Percentiles rank a stretch among this genome's conserved stretches.
phyloP scores from a whole-genome alignment of 1,140 invertebrate species.

The Hyles euphorbiae region DNA sequence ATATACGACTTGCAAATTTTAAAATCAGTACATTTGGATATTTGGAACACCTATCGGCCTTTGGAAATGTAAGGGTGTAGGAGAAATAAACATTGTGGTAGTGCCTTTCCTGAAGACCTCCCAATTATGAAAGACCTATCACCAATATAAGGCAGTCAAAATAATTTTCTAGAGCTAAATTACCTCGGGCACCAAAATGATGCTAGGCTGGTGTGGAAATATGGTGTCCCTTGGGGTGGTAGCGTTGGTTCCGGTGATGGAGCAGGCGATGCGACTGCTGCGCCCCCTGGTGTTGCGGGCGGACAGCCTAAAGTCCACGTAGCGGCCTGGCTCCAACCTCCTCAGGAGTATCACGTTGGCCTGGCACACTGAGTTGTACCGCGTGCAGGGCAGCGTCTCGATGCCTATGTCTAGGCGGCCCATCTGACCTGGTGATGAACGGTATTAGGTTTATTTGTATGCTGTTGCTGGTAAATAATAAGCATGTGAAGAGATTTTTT shows the following conservation, averaged over 20 bases:
- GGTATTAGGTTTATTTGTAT: background rate
- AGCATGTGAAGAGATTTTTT: too few relatives aligned
- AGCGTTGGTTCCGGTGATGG: constrained; percentile 88
- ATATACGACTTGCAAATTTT: too few relatives aligned
- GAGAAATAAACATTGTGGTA: too few relatives aligned
- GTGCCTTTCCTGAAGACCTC: too few relatives aligned
- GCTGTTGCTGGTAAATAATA: too few relatives aligned
- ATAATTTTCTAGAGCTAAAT: constrained; percentile 14
- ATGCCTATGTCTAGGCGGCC: constrained; percentile 83
- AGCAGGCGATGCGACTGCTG: constrained; percentile 84
- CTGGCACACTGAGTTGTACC: constrained; percentile 89
- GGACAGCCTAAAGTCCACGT: constrained; percentile 87
- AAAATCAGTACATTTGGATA: too few relatives aligned
- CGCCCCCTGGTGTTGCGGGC: constrained; percentile 87
- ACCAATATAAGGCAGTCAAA: too few relatives aligned
- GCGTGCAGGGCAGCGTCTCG: constrained; percentile 86
- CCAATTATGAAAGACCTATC: too few relatives aligned
- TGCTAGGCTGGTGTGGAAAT: constrained; percentile 88
- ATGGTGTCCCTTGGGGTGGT: constrained; percentile 86
- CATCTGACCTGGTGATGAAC: constrained; percentile 74
- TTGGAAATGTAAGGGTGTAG: background rate
- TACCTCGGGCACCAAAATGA: constrained; percentile 89
- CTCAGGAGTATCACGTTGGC: constrained; percentile 88
- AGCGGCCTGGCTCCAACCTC: constrained; percentile 83
- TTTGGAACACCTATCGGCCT: too few relatives aligned